These are phyloP conservation scores for Cremastobaeus sp. DNA, from an alignment of 2,888 invertebrate species.

Conservation along the genomic window DNA sequence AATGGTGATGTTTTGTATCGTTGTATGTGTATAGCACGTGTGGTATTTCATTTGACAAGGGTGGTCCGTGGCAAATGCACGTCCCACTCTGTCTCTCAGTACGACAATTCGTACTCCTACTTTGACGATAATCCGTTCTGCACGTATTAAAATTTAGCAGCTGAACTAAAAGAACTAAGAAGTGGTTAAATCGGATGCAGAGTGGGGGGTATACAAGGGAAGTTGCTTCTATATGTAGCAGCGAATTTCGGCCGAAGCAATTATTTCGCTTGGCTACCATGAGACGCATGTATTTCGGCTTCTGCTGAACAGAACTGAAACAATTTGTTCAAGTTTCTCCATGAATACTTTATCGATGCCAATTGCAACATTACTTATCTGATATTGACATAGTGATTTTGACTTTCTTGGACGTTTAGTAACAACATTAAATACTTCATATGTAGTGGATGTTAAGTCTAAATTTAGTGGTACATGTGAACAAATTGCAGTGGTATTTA, in stretches of 20 bases:
- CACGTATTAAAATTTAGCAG: conserved; percentile 56
- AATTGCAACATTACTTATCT: too few species aligned
- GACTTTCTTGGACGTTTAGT: too few species aligned
- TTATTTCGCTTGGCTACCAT: conserved; percentile 75
- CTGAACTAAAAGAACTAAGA: conserved; percentile 55
- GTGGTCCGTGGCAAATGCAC: conserved; percentile 59
- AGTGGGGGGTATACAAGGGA: conserved; percentile 71
- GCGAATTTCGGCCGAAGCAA: conserved; percentile 75
- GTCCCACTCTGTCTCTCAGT: conserved; percentile 24
- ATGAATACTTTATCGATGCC: too few species aligned
- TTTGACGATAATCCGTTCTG: conserved; percentile 57
- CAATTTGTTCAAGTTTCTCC: too few species aligned
- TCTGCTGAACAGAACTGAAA: conserved; percentile 24
- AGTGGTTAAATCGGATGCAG: conserved; percentile 53
- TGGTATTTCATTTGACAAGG: conserved; percentile 36
- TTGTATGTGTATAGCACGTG: conserved; percentile 45
- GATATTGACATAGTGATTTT: too few species aligned
- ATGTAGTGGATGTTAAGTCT: neutral
- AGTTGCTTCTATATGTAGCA: conserved; percentile 77
- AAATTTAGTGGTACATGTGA: conserved; percentile 37
- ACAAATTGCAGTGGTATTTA: conserved; percentile 45
- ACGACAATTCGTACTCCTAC: conserved; percentile 45
- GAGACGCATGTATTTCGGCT: conserved; percentile 72
- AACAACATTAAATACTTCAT: too few species aligned
- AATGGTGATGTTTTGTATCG: conserved; percentile 23